Evolutionary conservation across 1,140 invertebrate species (phyloP).

Genomic region (Cotesia typhae): DNA sequence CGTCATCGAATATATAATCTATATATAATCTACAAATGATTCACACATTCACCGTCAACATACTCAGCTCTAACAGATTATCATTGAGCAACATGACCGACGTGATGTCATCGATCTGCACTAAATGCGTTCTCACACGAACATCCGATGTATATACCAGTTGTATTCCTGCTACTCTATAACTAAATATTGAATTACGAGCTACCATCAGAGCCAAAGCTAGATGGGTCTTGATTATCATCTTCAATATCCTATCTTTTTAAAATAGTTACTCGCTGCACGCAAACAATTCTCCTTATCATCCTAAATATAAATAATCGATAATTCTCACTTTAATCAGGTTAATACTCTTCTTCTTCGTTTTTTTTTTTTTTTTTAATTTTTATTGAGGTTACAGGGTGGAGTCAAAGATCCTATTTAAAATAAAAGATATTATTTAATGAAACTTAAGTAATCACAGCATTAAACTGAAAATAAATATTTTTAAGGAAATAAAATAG

Average conservation of each 20-base stretch:
- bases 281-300: conserved; percentile 15
- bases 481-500: conserved; percentile 8
- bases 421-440: too few relatives aligned
- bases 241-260: conserved; percentile 1
- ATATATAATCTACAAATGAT: conserved; percentile 7
- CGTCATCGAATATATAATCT: neutral
- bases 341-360: too few relatives aligned
- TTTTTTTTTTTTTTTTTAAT: too few relatives aligned
- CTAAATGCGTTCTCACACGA: conserved; percentile 14
- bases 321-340: neutral
- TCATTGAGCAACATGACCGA: conserved; percentile 17
- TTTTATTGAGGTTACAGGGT: too few relatives aligned
- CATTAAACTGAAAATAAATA: neutral
- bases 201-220: conserved; percentile 4
- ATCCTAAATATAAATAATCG: conserved; percentile 14
- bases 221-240: conserved; percentile 21
- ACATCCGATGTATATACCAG: neutral
- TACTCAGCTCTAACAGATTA: neutral
- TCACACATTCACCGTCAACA: conserved; percentile 16
- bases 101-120: conserved; percentile 12
- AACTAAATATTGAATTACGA: neutral
- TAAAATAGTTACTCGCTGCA: conserved; percentile 22
- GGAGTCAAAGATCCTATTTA: too few relatives aligned
- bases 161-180: too few relatives aligned
- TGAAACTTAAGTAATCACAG: too few relatives aligned